Evolutionary conservation across 2,113 vertebrate species (phyloP).

Genomic region (Thinocorus orbignyianus): DNA sequence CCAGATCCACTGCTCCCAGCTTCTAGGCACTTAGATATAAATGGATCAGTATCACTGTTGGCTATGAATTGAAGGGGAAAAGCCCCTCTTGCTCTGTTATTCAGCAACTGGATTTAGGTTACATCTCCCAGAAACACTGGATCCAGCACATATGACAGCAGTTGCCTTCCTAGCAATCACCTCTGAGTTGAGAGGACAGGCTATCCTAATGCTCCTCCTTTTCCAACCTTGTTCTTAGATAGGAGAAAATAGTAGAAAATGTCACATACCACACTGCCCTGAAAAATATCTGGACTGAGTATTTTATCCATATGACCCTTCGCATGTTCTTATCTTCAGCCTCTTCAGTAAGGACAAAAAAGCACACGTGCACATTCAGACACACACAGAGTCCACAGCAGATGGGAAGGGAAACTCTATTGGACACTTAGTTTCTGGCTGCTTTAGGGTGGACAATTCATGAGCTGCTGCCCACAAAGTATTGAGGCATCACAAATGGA

Average conservation of each 20-base stretch:
- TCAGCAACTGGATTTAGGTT: neutral
- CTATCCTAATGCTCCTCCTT: neutral
- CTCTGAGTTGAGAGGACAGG: neutral
- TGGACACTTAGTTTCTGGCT: neutral
- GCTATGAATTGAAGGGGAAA: neutral
- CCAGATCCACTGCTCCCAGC: neutral
- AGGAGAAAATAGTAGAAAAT: neutral
- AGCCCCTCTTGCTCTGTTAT: neutral
- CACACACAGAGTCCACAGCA: neutral
- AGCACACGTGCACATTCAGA: neutral
- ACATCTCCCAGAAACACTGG: neutral
- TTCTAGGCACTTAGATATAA: neutral
- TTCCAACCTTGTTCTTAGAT: neutral
- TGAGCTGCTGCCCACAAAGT: neutral
- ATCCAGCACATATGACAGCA: neutral
- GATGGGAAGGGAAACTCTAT: neutral
- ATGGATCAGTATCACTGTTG: neutral
- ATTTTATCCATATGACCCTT: neutral
- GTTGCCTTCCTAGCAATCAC: neutral
- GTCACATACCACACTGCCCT: neutral
- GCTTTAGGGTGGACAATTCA: neutral
- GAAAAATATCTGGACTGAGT: neutral
- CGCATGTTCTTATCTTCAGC: neutral
- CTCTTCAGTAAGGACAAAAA: neutral
- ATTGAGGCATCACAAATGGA: neutral